A percentile compares a stretch with the other conserved stretches of the same genome.
Evolutionary conservation across 2,888 invertebrate genomes (phyloP).

Genomic region (Heliconius sara): DNA sequence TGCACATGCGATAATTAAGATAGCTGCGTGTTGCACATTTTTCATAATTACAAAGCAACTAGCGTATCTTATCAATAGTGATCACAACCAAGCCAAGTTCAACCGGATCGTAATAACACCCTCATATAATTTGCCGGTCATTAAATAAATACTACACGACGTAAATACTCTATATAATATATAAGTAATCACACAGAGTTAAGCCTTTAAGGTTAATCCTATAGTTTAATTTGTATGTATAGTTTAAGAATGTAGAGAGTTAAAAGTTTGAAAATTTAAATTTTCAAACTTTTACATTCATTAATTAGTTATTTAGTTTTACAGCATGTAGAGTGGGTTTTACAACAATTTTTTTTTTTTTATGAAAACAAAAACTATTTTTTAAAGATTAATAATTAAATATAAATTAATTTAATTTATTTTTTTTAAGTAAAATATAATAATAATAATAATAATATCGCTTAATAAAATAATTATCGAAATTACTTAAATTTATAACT

Average conservation of each 20-base stretch:
- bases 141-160: slow-evolving; percentile 66
- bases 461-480: no score
- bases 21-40: slow-evolving; percentile 35
- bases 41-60: slow-evolving; percentile 31
- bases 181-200: slow-evolving; percentile 1
- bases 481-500: no score
- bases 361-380: no score
- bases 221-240: neutral
- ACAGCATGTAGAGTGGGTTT: no score
- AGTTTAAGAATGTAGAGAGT: neutral
- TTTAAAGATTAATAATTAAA: no score
- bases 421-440: no score
- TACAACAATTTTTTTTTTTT: no score
- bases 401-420: no score
- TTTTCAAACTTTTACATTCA: no score
- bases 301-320: no score
- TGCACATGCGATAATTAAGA: slow-evolving; percentile 35
- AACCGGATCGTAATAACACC: slow-evolving; percentile 70
- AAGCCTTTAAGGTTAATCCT: neutral
- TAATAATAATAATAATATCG: no score
- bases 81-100: slow-evolving; percentile 69
- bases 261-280: neutral
- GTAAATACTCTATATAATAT: slow-evolving; percentile 38
- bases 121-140: slow-evolving; percentile 68
- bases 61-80: slow-evolving; percentile 46